These are phyloP conservation scores for Polyommatus icarus DNA, from an alignment of 2,888 invertebrate genomes.

Conservation along the genomic window DNA sequence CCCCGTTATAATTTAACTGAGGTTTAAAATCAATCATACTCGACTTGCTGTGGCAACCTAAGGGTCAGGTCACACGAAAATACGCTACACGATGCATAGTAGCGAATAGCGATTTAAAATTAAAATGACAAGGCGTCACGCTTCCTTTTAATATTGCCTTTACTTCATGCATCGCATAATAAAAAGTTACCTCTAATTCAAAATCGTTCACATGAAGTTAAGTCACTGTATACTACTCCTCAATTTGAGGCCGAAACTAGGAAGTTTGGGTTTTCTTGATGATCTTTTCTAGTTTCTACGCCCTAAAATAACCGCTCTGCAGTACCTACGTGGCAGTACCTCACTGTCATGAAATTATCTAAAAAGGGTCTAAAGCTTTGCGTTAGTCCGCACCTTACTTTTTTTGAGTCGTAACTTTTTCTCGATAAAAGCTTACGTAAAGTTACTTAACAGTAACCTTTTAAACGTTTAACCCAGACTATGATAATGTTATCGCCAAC, in stretches of 20 bases:
- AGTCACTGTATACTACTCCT: no score
- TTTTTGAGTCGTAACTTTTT: neutral
- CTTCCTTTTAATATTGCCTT: no score
- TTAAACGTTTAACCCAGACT: conserved; percentile 1
- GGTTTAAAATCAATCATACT: neutral
- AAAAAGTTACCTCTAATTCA: no score
- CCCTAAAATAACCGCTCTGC: no score
- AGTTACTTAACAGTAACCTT: conserved; percentile 10
- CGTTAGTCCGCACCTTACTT: neutral
- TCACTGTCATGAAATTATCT: neutral
- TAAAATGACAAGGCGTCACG: no score
- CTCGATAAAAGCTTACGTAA: neutral
- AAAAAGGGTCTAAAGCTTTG: neutral
- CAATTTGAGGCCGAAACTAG: no score
- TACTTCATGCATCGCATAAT: no score
- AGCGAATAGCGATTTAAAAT: no score
- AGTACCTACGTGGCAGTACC: no score
- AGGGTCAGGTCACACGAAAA: neutral
- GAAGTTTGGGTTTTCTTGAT: no score
- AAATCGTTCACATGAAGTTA: no score
- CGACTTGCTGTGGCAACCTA: neutral
- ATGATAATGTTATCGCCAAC: conserved; percentile 9
- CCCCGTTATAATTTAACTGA: conserved; percentile 2
- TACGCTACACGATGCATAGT: neutral
- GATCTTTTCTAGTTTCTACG: no score